These are phyloP conservation scores for Sarotherodon lohbergeri DNA, from an alignment of 2,113 vertebrate genomes.

Conservation along the genomic window DNA sequence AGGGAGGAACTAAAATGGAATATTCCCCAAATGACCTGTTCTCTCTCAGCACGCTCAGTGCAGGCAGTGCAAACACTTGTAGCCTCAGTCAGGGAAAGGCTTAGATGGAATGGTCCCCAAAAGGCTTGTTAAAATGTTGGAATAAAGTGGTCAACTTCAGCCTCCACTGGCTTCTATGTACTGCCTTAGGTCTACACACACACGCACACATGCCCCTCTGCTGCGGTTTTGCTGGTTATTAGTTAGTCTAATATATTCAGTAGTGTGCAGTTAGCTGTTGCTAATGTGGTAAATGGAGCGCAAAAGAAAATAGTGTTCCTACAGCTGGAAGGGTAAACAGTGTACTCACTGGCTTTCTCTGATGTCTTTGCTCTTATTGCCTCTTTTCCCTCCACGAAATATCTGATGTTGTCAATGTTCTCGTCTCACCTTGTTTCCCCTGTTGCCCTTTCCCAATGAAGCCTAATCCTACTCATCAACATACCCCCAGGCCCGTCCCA, in stretches of 20 bases:
- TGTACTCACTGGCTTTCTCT: not conserved
- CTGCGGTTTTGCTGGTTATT: slow-evolving; percentile 38
- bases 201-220: not conserved
- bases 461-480: not conserved
- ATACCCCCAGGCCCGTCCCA: not conserved
- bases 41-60: not conserved
- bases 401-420: not conserved
- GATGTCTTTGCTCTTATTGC: not conserved
- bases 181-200: not conserved
- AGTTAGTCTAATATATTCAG: slow-evolving; percentile 59
- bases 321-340: slow-evolving; percentile 23
- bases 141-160: slow-evolving; percentile 57
- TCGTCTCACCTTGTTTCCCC: not conserved
- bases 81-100: slow-evolving; percentile 7
- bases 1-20: slow-evolving; percentile 47
- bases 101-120: slow-evolving; percentile 54
- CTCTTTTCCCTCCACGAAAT: not conserved
- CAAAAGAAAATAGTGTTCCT: slow-evolving; percentile 8
- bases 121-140: slow-evolving; percentile 50
- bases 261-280: slow-evolving; percentile 52
- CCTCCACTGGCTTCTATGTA: slow-evolving; percentile 15
- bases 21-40: slow-evolving; percentile 49
- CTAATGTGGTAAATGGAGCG: slow-evolving; percentile 59
- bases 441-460: not conserved
- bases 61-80: slow-evolving; percentile 25